Evolutionary conservation across 2,113 vertebrate species (phyloP), one percentile per base, ranked within the genome.

Genomic region (Anseranas semipalmata): DNA sequence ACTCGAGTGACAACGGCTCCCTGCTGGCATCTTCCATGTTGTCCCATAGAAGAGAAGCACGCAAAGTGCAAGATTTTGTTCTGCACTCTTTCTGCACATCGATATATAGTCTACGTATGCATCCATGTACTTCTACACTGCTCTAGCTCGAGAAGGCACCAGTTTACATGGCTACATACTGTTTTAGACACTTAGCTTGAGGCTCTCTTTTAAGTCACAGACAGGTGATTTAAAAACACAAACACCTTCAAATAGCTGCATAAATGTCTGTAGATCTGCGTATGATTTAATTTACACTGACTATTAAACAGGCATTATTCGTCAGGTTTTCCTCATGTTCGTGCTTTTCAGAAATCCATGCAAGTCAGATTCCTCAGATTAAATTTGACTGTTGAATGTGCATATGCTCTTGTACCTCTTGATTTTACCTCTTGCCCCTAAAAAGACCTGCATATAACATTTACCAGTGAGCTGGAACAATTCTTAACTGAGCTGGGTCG

Each of bases 71-170:
- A 76, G 7, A 6, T 48, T 79, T 76, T 76, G 13, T 73, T 80
- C 43, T 56, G 53, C 73, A 33, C 25, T 59, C 25, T 55, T 58
- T 32, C 32, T 84, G 35, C 33, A 9, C 37, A 6, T 8, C 5
- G 27, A 14, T 7, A 19, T 48, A 41, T 9, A 35, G 12, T 52
- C 55, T 71, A 9, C 37, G 32, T 12, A 25, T n/a, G 32, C 3
- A 15, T 35, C 27, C 13, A 3, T 35, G 5, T 46, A 45, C 30
- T 74, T 60, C 1, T 2, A 15, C 3, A 3, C 0, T 2, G 22
- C 56, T 85, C 21, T 15, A 60, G 39, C 77, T 72, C 52, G 35
- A 48, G 74, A 75, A 79, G 24, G 33, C 71, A n/a, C 28, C 4
- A 11, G 48, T 92, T 82, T 78, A 48, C 30, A 20, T 28, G 48